These are phyloP conservation scores for Pseudachorutes palmiensis DNA, from an alignment of 1,140 invertebrate genomes.

Conservation along the genomic window DNA sequence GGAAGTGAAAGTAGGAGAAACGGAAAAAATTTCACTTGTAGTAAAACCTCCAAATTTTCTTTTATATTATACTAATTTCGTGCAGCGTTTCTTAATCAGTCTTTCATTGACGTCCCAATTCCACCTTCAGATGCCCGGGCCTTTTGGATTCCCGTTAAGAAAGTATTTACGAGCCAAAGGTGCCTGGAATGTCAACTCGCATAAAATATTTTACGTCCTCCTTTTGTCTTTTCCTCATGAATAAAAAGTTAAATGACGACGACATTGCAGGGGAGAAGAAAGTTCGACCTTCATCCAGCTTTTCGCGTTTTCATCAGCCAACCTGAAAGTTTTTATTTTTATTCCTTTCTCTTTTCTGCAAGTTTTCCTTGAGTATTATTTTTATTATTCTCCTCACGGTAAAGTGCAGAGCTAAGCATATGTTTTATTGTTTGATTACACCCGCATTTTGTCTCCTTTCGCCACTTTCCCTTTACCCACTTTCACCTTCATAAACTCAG, in stretches of 20 bases:
- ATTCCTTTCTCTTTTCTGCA: background rate
- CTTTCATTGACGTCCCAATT: too few species aligned
- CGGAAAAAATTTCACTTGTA: too few species aligned
- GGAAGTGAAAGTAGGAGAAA: too few species aligned
- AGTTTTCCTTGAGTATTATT: background rate
- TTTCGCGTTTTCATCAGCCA: background rate
- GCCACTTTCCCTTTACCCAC: background rate
- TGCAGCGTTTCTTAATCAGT: too few species aligned
- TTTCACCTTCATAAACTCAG: background rate
- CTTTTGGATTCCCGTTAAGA: too few species aligned
- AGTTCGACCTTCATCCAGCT: background rate
- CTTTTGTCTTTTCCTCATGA: background rate
- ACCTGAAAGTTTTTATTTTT: background rate
- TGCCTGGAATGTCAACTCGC: background rate
- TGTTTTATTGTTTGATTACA: conserved; percentile 9
- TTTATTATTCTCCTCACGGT: background rate
- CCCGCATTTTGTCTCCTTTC: background rate
- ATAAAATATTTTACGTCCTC: background rate
- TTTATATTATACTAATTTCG: too few species aligned
- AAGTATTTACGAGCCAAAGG: too few species aligned
- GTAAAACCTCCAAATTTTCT: too few species aligned
- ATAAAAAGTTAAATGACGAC: background rate
- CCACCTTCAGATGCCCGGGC: too few species aligned
- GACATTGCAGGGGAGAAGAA: background rate
- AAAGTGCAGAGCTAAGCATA: conserved; percentile 2